Percentiles rank a stretch among this genome's conserved stretches.
These are phyloP conservation scores for Myrmophylax atrothorax DNA, from an alignment of 2,113 vertebrate species.

Conservation along the genomic window DNA sequence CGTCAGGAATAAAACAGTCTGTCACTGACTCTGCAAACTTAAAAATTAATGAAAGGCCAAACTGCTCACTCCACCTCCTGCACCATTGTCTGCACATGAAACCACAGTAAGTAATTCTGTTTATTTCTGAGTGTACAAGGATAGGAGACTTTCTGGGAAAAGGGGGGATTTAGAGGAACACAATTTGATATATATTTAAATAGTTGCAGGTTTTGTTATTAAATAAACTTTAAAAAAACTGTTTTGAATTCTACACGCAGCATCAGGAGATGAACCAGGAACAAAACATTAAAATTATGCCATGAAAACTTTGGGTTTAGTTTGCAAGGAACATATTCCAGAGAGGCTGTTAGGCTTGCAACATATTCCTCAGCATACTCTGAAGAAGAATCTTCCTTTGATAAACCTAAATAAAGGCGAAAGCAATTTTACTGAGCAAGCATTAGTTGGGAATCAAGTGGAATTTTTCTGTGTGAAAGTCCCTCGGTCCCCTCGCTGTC, in stretches of 20 bases:
- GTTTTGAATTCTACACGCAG: background rate
- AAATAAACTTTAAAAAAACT: background rate
- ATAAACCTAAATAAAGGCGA: background rate
- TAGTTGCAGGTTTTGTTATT: background rate
- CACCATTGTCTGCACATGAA: background rate
- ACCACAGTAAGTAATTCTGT: background rate
- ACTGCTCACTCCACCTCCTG: background rate
- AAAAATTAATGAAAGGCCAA: background rate
- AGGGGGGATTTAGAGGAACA: background rate
- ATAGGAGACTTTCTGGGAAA: background rate
- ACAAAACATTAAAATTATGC: background rate
- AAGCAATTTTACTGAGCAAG: background rate
- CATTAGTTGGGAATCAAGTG: background rate
- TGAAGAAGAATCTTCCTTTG: background rate
- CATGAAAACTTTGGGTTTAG: background rate
- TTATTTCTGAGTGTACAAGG: background rate
- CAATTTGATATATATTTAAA: background rate
- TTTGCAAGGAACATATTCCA: background rate
- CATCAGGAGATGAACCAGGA: background rate
- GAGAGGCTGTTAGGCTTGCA: background rate
- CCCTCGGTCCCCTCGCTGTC: fast-evolving
- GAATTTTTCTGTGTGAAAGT: background rate
- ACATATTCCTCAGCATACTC: background rate
- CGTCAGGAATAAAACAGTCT: background rate
- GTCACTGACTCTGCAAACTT: background rate